Evolutionary conservation across 2,888 invertebrate species (phyloP), one percentile per base, ranked within the genome.

Genomic region (Nomada goodeniana): DNA sequence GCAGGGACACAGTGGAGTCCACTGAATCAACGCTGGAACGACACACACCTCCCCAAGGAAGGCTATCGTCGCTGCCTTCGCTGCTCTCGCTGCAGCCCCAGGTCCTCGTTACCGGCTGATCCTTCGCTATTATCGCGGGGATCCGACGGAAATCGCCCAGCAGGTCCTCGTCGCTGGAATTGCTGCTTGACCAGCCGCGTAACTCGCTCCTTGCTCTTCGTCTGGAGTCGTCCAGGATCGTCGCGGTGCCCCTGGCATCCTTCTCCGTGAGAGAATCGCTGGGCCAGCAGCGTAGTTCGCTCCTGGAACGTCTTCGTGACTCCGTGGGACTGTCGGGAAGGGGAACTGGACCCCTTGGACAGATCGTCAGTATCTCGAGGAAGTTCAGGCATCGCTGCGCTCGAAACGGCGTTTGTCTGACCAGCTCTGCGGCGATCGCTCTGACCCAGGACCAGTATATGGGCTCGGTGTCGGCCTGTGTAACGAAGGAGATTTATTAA

Each of bases 381-480:
- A 96, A 96, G 91, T 96, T 96, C 78, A 97, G 95, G 77, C 94
- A 94, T 2, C 94, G 92, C 61, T 94, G 93, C 84, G 96, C 96
- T 67, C 96, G 96, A 84, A 97, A 94, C 26, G 97, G 97, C 47
- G 97, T 97, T 92, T 97, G 97, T 2, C 96, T 95, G 86, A 97
- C 96, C 84, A 97, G 95, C 92, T 97, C 96, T 84, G 96, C 96
- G 71, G 96, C 97, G 82, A 97, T 95, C 74, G 96, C 96, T 90
- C 96, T 96, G 90, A 96, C 96, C 97, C 97, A 97, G 77, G 96
- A 95, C 93, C 96, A 95, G 93, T 96, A 97, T 89, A 96, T 95
- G 89, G 95, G 95, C 92, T 96, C 96, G 91, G 95, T 96, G 93
- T 96, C 95, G 91, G 96, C 96, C 97, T 97, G 95, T 73, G 29